Evolutionary conservation across 2,888 invertebrate species (phyloP), one percentile per base, ranked within the genome.

Genomic region (Alloplasta piceator): DNA sequence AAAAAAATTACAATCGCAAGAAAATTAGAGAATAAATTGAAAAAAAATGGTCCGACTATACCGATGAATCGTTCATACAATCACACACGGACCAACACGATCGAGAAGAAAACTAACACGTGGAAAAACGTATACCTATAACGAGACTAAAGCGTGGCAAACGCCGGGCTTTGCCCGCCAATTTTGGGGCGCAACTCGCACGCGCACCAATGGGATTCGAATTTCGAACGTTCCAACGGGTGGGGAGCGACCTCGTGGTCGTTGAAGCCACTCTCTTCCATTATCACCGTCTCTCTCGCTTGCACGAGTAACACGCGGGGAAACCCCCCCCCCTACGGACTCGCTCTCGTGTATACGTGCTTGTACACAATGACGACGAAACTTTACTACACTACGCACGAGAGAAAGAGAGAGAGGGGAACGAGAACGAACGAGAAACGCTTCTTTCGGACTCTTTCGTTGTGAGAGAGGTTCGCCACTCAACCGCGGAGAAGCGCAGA

Each of bases 171-270:
- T 12, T 78, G 89, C 90, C 89, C 92, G 91, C 90, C 89, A 89
- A 87, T 91, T 92, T 87, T 87, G 77, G 84, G 52, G 91, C 92
- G 92, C 92, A 91, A 52, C 86, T 66, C 10, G 41, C 12, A 5
- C 73, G 90, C 92, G 92, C 92, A 80, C 92, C 92, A 92, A 92
- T 92, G 74, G 82, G 83, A 90, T 91, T 91, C 87, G 87, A 91
- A 91, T 85, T 77, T 55, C 58, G 60, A 50, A 41, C 43, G 16
- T 14, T 38, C 26, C 55, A n/a, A 46, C 48, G 41, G 81, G 85
- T 86, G 89, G 90, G 88, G 88, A 85, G 26, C 85, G 87, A 88
- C 91, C 91, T 91, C 91, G 91, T 91, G 91, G 89, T 71, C 73
- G 26, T 16, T 16, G 56, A 55, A 55, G 55, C n/a, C n/a, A n/a